phyloP scores from a whole-genome alignment of 2,113 vertebrate species.

The Saiga tatarica region DNA sequence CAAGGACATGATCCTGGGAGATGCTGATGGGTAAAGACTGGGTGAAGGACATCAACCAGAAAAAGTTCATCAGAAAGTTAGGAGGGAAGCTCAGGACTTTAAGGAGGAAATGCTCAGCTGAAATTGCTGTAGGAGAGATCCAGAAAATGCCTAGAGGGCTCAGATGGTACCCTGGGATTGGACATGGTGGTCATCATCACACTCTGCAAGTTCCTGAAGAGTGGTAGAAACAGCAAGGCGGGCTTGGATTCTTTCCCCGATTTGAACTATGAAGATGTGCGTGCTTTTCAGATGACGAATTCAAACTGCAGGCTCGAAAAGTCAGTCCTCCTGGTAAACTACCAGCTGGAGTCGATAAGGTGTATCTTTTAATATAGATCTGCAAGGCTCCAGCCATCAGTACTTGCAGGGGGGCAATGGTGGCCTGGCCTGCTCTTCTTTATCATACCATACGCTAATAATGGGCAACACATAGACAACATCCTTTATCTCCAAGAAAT shows the following conservation, averaged over 20 bases:
- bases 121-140: neutral
- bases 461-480: accelerated
- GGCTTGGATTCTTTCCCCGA: neutral
- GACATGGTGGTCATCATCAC: neutral
- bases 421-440: neutral
- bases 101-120: neutral
- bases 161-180: neutral
- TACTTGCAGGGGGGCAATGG: accelerated
- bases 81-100: neutral
- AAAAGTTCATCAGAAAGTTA: neutral
- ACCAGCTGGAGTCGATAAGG: neutral
- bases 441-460: neutral
- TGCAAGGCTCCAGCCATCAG: neutral
- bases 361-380: accelerated
- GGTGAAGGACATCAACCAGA: neutral
- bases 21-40: neutral
- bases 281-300: neutral
- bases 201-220: neutral
- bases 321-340: neutral
- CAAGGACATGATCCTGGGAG: neutral
- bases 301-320: neutral
- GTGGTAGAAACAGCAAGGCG: neutral
- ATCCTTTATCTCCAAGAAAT: neutral
- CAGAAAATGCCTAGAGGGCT: neutral
- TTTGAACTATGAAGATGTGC: neutral